Percentiles rank a stretch among this genome's conserved stretches.
These are phyloP conservation scores for Empis livida DNA, from an alignment of 2,888 invertebrate genomes.

Conservation along the genomic window DNA sequence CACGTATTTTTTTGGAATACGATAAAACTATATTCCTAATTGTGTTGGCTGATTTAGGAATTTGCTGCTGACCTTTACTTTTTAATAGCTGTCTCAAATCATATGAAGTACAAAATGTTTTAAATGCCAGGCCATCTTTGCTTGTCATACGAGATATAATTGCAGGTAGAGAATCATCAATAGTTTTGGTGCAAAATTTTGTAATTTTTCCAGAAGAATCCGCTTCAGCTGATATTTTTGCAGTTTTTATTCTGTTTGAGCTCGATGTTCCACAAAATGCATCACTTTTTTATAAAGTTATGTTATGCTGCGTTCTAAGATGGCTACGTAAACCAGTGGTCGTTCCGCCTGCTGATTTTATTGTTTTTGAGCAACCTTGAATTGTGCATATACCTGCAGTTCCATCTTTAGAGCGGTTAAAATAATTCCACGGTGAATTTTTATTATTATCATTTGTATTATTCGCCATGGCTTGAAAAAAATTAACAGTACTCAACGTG, in stretches of 20 bases:
- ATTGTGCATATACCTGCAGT: constrained; percentile 1
- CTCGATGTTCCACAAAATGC: not conserved
- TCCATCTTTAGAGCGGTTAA: not conserved
- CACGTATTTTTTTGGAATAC: not conserved
- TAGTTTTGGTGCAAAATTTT: not conserved
- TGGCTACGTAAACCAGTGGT: constrained; percentile 1
- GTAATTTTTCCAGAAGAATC: not conserved
- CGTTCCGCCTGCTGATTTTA: constrained; percentile 2
- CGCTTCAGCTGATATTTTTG: not conserved
- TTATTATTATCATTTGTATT: too few species aligned
- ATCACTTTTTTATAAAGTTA: not conserved
- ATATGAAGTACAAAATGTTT: constrained; percentile 1
- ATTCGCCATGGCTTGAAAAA: too few species aligned
- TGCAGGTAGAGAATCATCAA: too few species aligned
- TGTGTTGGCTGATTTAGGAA: constrained; percentile 1
- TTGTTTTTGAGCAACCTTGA: not conserved
- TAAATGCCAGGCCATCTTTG: not conserved
- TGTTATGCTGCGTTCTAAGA: constrained; percentile 1
- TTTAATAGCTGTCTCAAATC: constrained; percentile 1
- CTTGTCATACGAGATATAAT: constrained; percentile 1
- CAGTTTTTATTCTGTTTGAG: not conserved
- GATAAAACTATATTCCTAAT: constrained; percentile 1
- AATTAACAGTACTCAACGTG: too few species aligned
- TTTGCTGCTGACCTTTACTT: not conserved
- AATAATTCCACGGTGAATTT: constrained; percentile 1